Evolutionary conservation across 2,797 vertebrate genomes (phyloP).

Genomic region (Clarias pachynema): DNA sequence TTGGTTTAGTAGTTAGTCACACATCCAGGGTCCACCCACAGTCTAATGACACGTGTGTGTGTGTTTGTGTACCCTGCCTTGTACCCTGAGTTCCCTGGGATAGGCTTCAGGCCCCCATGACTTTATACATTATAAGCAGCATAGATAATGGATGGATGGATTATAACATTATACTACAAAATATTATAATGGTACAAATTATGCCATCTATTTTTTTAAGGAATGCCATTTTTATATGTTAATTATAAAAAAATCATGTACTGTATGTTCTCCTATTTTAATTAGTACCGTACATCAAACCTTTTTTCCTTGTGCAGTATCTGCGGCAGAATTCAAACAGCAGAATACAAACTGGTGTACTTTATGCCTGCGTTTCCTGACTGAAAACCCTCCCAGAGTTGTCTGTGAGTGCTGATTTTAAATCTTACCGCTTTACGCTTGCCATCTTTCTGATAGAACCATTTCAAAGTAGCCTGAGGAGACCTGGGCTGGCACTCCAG

Average conservation of each 20-base stretch:
- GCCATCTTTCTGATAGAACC: constrained; percentile 70
- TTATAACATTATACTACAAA: not conserved
- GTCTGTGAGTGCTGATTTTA: not conserved
- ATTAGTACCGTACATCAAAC: not conserved
- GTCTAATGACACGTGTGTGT: too few relatives aligned
- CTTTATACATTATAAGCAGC: too few relatives aligned
- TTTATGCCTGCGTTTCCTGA: not conserved
- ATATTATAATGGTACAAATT: not conserved
- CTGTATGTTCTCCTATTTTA: not conserved
- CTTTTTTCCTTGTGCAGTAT: too few relatives aligned
- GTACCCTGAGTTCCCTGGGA: too few relatives aligned
- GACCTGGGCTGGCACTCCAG: constrained; percentile 73
- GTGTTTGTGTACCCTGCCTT: too few relatives aligned
- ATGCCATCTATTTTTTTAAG: not conserved
- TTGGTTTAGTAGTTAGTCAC: too few relatives aligned
- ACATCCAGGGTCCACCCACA: too few relatives aligned
- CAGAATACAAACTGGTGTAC: not conserved
- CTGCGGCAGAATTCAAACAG: not conserved
- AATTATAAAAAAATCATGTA: not conserved
- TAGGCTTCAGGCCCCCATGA: too few relatives aligned
- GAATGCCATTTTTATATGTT: not conserved
- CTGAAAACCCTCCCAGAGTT: not conserved
- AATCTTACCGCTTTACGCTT: constrained; percentile 68
- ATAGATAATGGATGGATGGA: not conserved
- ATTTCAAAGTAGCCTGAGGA: constrained; percentile 70